Conservation (phyloP, 1,140 invertebrate genomes). For the Ladona fulva region DNA sequence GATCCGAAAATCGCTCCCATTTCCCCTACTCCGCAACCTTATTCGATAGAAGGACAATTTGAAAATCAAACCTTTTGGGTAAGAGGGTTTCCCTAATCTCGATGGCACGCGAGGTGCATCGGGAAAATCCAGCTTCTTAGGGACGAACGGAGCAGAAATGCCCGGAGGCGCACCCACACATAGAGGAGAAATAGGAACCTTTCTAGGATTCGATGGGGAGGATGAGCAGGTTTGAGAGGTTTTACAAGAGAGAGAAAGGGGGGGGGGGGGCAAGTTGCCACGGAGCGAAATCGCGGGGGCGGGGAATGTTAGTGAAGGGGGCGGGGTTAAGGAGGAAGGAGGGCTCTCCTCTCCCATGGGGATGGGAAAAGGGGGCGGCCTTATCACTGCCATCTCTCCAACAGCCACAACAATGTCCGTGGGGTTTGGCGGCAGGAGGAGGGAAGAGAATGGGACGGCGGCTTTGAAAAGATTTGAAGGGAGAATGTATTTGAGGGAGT, state of each 20-base stretch:
- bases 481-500: no score
- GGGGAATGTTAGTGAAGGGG: background rate
- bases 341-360: background rate
- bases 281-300: background rate
- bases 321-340: background rate
- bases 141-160: background rate
- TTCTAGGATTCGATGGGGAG: no score
- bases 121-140: background rate
- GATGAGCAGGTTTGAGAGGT: no score
- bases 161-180: background rate
- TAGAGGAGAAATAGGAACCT: background rate
- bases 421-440: background rate
- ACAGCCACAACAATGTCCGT: slow-evolving; percentile 3
- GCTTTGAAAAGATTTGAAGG: no score
- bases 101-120: background rate
- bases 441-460: background rate
- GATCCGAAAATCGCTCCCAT: background rate
- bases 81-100: background rate
- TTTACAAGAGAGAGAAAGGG: no score
- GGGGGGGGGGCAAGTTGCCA: background rate
- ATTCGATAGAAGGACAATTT: slow-evolving; percentile 1
- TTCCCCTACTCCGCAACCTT: background rate
- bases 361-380: background rate
- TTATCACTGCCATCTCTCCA: background rate
- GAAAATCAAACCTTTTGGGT: background rate